Conservation (phyloP, 2,797 vertebrate genomes). For the Siniperca scherzeri region DNA sequence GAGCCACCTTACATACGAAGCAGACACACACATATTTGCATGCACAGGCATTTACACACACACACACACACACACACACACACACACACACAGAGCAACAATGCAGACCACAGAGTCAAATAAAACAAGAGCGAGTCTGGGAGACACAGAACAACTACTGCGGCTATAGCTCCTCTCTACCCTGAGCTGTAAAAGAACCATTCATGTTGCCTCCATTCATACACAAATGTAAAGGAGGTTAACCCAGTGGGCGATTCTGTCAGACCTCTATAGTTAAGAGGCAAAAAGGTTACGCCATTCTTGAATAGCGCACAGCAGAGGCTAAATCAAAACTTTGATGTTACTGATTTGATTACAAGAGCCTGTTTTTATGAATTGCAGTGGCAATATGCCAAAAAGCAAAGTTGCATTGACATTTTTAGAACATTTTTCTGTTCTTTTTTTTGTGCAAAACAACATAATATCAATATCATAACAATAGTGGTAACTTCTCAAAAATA, state of each 20-base stretch:
- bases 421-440: background rate
- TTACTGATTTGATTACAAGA: background rate
- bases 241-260: slow-evolving; percentile 68
- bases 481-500: background rate
- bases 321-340: background rate
- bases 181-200: slow-evolving; percentile 72
- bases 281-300: slow-evolving; percentile 39
- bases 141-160: slow-evolving; percentile 32
- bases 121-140: slow-evolving; percentile 37
- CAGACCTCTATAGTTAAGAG: slow-evolving; percentile 61
- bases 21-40: slow-evolving; percentile 25
- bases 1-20: background rate
- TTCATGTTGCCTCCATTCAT: slow-evolving; percentile 83
- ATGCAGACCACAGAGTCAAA: slow-evolving; percentile 26
- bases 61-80: slow-evolving; percentile 3
- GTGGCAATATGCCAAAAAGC: background rate
- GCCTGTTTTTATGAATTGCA: background rate
- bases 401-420: background rate
- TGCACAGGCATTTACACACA: background rate
- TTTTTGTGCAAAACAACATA: background rate
- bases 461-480: background rate
- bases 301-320: slow-evolving; percentile 13
- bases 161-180: slow-evolving; percentile 34
- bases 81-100: slow-evolving; percentile 37
- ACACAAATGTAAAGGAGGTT: slow-evolving; percentile 82